Percentiles rank a stretch among this genome's conserved stretches.
These are phyloP conservation scores for Paramisgurnus dabryanus DNA, from an alignment of 2,113 vertebrate species.

Conservation along the genomic window DNA sequence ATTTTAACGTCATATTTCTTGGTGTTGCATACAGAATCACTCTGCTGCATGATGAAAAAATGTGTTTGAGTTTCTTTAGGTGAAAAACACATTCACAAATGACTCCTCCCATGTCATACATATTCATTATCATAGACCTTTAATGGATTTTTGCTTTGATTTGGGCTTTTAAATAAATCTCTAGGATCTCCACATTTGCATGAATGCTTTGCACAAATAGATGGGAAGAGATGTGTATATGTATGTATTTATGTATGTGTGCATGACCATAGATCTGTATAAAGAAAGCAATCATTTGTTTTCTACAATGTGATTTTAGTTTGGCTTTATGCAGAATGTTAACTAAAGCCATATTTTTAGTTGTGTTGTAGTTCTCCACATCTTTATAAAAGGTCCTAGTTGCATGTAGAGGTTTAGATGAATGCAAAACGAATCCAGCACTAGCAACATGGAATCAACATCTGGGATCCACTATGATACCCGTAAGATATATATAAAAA, in stretches of 20 bases:
- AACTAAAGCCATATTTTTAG: constrained; percentile 44
- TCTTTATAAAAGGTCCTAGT: constrained; percentile 55
- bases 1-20: constrained; percentile 51
- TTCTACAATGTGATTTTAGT: background rate
- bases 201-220: background rate
- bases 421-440: background rate
- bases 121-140: constrained; percentile 26
- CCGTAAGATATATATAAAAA: too few relatives aligned
- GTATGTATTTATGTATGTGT: constrained; percentile 1
- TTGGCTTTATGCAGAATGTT: constrained; percentile 13
- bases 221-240: background rate
- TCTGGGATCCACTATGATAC: background rate
- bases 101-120: constrained; percentile 23
- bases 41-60: constrained; percentile 62
- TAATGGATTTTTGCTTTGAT: constrained; percentile 10
- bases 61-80: background rate
- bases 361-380: constrained; percentile 41
- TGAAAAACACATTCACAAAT: constrained; percentile 11
- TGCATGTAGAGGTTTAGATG: constrained; percentile 20
- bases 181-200: background rate
- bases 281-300: background rate
- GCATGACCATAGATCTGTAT: constrained; percentile 26
- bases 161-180: background rate
- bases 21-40: constrained; percentile 53
- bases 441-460: background rate